Evolutionary conservation across 2,797 vertebrate genomes (phyloP).

Genomic region (Hypotaenidia okinawae): DNA sequence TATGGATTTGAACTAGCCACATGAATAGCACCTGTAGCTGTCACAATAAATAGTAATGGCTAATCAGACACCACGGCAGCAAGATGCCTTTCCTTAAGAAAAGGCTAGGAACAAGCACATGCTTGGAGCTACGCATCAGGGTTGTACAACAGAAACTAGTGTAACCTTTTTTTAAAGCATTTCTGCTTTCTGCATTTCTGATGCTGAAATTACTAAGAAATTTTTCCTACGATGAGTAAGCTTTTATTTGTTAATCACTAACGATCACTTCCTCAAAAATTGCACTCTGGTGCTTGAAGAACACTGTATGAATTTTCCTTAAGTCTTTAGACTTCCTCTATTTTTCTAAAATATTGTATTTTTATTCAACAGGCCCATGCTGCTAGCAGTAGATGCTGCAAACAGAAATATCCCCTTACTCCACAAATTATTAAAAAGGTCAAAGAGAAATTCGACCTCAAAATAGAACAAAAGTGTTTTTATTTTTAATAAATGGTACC

Average conservation of each 20-base stretch:
- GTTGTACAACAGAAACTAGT: neutral
- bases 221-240: neutral
- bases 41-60: constrained; percentile 52
- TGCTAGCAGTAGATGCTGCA: neutral
- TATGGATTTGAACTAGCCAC: constrained; percentile 49
- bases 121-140: neutral
- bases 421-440: neutral
- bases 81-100: neutral
- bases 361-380: neutral
- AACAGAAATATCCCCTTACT: neutral
- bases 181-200: neutral
- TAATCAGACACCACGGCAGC: constrained; percentile 1
- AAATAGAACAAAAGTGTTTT: neutral
- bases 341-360: neutral
- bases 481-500: neutral
- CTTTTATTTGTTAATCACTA: neutral
- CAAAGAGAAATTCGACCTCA: constrained; percentile 27
- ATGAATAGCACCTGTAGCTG: constrained; percentile 56
- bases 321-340: neutral
- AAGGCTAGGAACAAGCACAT: neutral
- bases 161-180: neutral
- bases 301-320: neutral
- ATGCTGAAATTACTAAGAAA: neutral
- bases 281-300: neutral
- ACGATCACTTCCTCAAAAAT: neutral